Percentiles rank a stretch among this genome's conserved stretches.
Evolutionary conservation across 2,113 vertebrate genomes (phyloP).

Genomic region (Lagopus leucura): DNA sequence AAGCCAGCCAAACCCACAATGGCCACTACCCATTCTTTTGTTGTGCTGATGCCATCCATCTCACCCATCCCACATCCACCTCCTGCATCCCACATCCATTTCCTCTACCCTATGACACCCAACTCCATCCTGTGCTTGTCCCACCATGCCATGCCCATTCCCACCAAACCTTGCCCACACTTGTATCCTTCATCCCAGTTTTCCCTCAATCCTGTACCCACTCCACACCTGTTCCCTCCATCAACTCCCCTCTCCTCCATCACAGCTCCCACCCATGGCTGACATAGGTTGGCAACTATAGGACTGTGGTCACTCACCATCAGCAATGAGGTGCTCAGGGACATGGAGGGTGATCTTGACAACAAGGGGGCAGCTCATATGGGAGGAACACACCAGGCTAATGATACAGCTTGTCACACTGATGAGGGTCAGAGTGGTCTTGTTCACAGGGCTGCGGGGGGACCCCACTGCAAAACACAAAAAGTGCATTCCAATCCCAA

Average conservation of each 20-base stretch:
- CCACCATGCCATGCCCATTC: neutral
- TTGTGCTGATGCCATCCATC: neutral
- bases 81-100: neutral
- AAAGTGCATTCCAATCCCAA: neutral
- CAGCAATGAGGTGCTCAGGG: constrained; percentile 95
- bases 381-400: constrained; percentile 92
- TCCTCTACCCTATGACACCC: neutral
- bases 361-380: constrained; percentile 90
- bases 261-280: neutral
- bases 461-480: constrained; percentile 83
- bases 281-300: too few relatives aligned
- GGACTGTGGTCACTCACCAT: constrained; percentile 77
- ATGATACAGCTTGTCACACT: constrained; percentile 94
- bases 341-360: constrained; percentile 95
- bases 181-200: neutral
- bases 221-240: neutral
- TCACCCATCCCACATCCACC: neutral
- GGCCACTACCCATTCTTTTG: neutral
- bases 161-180: neutral
- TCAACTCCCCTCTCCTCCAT: neutral
- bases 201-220: neutral
- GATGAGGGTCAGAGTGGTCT: constrained; percentile 97
- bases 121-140: neutral
- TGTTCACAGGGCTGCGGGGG: constrained; percentile 94
- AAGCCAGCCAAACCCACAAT: too few relatives aligned